A percentile compares a stretch with the other conserved stretches of the same genome.
These are phyloP conservation scores for Charina bottae DNA, from an alignment of 2,113 vertebrate genomes.

Conservation along the genomic window DNA sequence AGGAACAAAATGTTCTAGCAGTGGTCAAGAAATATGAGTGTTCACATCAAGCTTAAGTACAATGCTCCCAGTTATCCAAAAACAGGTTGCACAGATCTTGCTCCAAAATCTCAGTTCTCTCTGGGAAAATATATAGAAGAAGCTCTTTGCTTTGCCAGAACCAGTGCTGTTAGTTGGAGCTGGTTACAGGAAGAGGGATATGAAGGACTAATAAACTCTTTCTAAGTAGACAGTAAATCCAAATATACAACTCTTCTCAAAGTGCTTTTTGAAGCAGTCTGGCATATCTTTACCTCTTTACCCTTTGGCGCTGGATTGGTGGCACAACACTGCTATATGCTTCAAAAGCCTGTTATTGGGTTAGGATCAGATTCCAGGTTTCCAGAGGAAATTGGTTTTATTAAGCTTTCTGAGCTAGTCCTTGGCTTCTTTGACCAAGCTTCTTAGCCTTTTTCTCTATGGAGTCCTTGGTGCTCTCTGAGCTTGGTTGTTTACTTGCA, in stretches of 20 bases:
- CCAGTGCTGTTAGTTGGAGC: background rate
- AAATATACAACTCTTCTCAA: background rate
- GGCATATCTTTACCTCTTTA: background rate
- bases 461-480: too few species aligned
- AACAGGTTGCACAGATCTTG: background rate
- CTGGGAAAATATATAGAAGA: background rate
- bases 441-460: background rate
- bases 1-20: background rate
- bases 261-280: background rate
- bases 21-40: background rate
- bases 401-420: background rate
- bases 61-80: background rate
- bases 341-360: background rate
- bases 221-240: background rate
- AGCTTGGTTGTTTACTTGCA: too few species aligned
- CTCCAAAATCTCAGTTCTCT: background rate
- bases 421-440: background rate
- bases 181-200: background rate
- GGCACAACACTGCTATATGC: background rate
- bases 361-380: background rate
- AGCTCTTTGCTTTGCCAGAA: background rate
- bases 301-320: background rate
- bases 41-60: background rate
- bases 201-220: background rate
- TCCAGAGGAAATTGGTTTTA: background rate